phyloP scores from a whole-genome alignment of 2,797 vertebrate genomes.

The Cirrhinus mrigala region DNA sequence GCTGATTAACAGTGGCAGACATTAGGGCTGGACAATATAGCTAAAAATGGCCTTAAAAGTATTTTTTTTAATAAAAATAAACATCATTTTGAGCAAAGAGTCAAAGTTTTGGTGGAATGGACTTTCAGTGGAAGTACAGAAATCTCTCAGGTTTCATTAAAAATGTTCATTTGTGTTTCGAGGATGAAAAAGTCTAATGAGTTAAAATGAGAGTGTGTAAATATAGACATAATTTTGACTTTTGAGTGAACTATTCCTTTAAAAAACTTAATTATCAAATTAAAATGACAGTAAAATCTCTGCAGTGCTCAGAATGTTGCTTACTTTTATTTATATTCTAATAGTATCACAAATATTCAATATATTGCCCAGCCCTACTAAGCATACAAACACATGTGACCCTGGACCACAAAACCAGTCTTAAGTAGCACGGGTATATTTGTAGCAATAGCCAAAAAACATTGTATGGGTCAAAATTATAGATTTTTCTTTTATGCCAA shows the following conservation, averaged over 20 bases:
- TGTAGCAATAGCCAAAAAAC: no score
- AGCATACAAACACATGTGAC: not conserved
- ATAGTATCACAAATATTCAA: constrained; percentile 1
- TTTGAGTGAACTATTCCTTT: not conserved
- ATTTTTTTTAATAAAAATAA: no score
- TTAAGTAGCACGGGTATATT: no score
- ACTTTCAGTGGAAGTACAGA: not conserved
- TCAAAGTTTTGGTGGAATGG: not conserved
- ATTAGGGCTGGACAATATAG: constrained; percentile 2
- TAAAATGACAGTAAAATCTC: not conserved
- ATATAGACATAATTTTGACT: not conserved
- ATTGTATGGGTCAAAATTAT: no score
- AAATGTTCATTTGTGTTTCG: not conserved
- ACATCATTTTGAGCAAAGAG: no score
- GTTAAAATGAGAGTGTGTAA: not conserved
- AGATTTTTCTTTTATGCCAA: no score
- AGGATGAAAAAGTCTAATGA: not conserved
- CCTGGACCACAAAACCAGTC: no score
- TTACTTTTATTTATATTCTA: not conserved
- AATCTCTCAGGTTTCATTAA: not conserved
- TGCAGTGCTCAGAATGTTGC: not conserved
- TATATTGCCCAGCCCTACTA: constrained; percentile 13
- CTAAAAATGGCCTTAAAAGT: no score
- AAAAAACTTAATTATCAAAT: no score
- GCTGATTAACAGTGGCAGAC: not conserved